Evolutionary conservation across 1,140 invertebrate genomes (phyloP).

Genomic region (Hormaphis cornu): DNA sequence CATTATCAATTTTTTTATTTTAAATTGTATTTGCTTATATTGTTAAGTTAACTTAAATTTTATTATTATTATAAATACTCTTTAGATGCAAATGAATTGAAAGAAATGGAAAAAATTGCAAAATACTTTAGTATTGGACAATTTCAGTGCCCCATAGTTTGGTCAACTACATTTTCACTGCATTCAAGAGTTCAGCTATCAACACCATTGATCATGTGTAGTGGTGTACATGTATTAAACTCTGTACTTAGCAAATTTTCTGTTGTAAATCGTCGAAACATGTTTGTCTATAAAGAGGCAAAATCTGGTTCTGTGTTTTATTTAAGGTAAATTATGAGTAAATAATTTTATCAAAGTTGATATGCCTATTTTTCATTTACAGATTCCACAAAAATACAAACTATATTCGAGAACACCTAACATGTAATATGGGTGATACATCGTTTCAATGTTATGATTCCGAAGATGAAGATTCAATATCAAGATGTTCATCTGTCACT

Average conservation of each 20-base stretch:
- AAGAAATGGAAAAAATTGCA: not conserved
- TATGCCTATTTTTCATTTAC: not conserved
- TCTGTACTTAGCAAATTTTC: slow-evolving; percentile 61
- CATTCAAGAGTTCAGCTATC: slow-evolving; percentile 62
- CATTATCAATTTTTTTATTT: no score
- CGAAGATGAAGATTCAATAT: not conserved
- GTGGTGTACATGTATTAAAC: slow-evolving; percentile 55
- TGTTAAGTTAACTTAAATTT: no score
- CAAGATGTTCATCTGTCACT: slow-evolving; percentile 13
- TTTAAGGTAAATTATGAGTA: slow-evolving; percentile 42
- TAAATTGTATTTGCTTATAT: no score
- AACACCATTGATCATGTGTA: slow-evolving; percentile 51
- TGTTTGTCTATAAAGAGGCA: slow-evolving; percentile 69
- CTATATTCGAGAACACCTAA: not conserved
- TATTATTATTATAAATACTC: slow-evolving; percentile 8
- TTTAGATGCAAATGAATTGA: not conserved
- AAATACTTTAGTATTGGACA: slow-evolving; percentile 51
- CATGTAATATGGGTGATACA: not conserved
- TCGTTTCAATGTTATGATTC: not conserved
- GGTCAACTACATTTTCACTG: slow-evolving; percentile 59
- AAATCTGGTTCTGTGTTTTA: slow-evolving; percentile 60
- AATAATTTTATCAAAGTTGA: not conserved
- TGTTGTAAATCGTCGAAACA: slow-evolving; percentile 65
- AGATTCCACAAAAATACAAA: slow-evolving; percentile 11
- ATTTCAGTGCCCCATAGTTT: slow-evolving; percentile 64